Evolutionary conservation across 2,113 vertebrate genomes (phyloP).

Genomic region (Spizaetus ornatus): DNA sequence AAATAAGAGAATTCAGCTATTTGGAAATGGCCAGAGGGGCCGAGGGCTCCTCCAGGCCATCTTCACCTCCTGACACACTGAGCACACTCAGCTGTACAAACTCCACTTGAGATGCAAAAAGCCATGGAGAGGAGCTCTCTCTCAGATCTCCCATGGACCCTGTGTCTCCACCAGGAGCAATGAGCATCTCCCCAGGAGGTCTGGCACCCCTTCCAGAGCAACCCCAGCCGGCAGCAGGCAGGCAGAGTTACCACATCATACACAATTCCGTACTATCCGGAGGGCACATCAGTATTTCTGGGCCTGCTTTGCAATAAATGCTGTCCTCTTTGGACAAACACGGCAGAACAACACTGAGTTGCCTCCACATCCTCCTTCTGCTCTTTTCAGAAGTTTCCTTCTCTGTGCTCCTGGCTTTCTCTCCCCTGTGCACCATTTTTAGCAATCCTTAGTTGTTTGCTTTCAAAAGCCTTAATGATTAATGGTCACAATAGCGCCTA

Average conservation of each 20-base stretch:
- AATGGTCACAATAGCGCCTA: not conserved
- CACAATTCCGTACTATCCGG: not conserved
- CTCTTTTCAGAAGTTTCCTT: not conserved
- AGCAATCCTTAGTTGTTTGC: not conserved
- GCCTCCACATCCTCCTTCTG: not conserved
- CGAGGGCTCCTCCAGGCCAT: not conserved
- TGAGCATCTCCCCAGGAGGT: not conserved
- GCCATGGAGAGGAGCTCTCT: not conserved
- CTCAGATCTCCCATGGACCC: not conserved
- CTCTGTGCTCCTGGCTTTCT: not conserved
- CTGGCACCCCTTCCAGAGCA: not conserved
- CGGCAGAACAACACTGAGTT: not conserved
- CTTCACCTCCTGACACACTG: not conserved
- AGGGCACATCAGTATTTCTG: not conserved
- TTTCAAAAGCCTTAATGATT: not conserved
- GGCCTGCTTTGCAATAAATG: not conserved
- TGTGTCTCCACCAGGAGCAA: not conserved
- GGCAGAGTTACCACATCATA: accelerated
- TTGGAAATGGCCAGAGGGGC: not conserved
- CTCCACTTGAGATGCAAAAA: not conserved
- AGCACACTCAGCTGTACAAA: not conserved
- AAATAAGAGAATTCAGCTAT: not conserved
- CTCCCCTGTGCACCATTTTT: not conserved
- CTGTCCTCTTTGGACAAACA: not conserved
- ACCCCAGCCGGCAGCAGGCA: not conserved